Evolutionary conservation across 2,113 vertebrate genomes (phyloP).

Genomic region (Diadophis punctatus): DNA sequence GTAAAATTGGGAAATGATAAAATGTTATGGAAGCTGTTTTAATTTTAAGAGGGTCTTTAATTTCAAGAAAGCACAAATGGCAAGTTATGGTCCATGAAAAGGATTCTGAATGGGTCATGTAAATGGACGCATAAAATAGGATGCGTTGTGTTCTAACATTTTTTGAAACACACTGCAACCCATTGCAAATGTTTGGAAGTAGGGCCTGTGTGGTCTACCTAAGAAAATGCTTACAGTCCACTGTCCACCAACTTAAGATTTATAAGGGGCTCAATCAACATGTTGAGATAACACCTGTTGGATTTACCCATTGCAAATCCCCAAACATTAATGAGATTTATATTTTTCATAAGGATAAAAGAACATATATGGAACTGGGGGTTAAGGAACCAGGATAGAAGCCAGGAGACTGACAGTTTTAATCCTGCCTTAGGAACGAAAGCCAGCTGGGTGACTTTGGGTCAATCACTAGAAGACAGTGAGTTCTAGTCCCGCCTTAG

Average conservation of each 20-base stretch:
- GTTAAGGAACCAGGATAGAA: neutral
- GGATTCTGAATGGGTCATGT: neutral
- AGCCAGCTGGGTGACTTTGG: no score
- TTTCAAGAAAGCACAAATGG: neutral
- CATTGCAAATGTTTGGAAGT: neutral
- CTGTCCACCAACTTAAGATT: neutral
- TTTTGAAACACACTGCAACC: no score
- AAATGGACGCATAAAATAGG: neutral
- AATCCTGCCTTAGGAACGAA: no score
- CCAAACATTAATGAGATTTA: neutral
- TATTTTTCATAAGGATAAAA: neutral
- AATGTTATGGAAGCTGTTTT: neutral
- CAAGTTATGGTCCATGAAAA: neutral
- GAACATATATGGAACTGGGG: neutral
- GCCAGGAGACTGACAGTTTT: neutral
- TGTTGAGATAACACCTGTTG: neutral
- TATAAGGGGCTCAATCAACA: neutral
- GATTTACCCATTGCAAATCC: neutral
- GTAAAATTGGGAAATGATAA: slow-evolving; percentile 10
- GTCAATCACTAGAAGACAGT: no score
- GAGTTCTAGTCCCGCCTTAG: no score
- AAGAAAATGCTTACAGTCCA: neutral
- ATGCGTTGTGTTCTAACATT: neutral
- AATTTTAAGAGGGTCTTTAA: neutral
- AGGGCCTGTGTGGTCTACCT: no score